Base-by-base conservation (phyloP, 2,797 vertebrate species). In the Tapera naevia region DNA sequence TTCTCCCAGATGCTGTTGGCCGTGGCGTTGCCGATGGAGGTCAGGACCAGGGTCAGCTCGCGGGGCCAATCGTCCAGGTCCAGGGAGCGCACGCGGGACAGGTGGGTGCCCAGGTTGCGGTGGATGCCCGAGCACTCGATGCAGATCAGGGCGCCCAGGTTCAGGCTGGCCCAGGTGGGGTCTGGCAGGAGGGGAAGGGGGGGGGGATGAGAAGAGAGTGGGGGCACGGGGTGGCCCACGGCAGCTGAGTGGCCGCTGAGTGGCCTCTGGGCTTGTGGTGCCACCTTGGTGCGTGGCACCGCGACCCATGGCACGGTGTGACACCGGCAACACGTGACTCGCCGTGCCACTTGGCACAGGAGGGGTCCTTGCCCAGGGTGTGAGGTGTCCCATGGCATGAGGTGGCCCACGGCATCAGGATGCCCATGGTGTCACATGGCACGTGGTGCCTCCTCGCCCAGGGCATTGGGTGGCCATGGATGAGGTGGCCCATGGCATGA, bases 91-190 rank as follows among this genome's bases (percentile, higher is more conserved):
- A 99, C 99, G 0, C 99, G 98, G 1, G 99, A 99, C 93, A 99
- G 97, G 97, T 99, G 99, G 11, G 99, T 99, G 54, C 99, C 99
- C 95, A 99, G 98, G 96, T 99, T 99, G 28, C 99, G 98, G 95
- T 99, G 99, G 97, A 99, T 99, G 58, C 99, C 99, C 1, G 99
- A 99, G 96, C 99, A 99, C 97, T 99, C 99, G 35, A 99, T 99
- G 96, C 99, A 99, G 98, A 99, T 99, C 95, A 99, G 97, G 0
- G 99, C 99, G 1, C 99, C 99, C 88, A 99, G 97, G 96, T 99
- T 99, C 81, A 99, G 97, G 74, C 99, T 99, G 94, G 99, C 99
- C 99, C 99, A 99, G 15, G 99, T 99, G 39, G 99, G 99, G 96
- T 99, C 99, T 99, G 95, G n/a, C n/a, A n/a, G 7, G 62, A 79